Conservation (phyloP, 2,888 invertebrate species). For the Lithophane leautieri region DNA sequence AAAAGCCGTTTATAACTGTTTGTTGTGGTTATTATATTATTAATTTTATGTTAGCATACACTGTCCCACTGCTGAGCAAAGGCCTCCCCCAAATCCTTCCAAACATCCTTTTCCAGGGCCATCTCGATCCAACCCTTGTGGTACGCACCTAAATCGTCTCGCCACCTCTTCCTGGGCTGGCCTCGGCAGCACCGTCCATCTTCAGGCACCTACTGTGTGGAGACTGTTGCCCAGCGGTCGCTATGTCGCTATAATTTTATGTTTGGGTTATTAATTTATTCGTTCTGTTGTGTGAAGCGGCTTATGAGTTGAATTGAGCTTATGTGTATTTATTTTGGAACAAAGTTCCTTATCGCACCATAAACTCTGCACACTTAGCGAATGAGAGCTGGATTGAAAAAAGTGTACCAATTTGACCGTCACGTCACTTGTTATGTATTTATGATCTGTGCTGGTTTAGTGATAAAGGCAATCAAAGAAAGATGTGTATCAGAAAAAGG, state of each 20-base stretch:
- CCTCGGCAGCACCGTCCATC: no score
- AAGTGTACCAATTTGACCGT: background rate
- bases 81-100: no score
- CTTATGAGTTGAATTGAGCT: background rate
- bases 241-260: background rate
- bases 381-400: background rate
- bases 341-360: background rate
- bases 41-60: no score
- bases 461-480: background rate
- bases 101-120: no score
- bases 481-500: background rate
- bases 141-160: no score
- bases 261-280: background rate
- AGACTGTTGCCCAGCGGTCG: no score
- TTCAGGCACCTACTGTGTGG: no score
- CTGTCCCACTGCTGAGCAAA: no score
- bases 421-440: no score
- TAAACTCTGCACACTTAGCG: background rate
- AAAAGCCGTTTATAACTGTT: constrained; percentile 34
- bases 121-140: no score
- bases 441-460: background rate
- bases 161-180: no score
- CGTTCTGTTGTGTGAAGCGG: background rate
- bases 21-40: constrained; percentile 9
- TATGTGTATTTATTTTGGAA: constrained; percentile 12